A percentile compares a stretch with the other conserved stretches of the same genome.
These are phyloP conservation scores for Brenthis daphne DNA, from an alignment of 2,888 invertebrate genomes.

Conservation along the genomic window DNA sequence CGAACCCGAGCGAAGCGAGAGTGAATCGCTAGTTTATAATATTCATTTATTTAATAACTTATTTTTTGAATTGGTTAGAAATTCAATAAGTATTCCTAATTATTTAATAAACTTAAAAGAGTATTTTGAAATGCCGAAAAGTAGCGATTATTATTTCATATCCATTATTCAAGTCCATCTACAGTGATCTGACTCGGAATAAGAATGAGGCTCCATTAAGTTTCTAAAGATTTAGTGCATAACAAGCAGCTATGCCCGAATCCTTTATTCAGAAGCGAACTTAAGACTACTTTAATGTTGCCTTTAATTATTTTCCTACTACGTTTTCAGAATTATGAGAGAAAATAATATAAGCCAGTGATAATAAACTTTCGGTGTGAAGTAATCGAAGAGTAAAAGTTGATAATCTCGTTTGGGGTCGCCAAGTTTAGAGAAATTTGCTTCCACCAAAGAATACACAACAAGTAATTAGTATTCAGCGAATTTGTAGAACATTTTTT, in stretches of 20 bases:
- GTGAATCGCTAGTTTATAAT: too few relatives aligned
- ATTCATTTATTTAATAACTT: too few relatives aligned
- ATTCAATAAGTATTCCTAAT: neutral
- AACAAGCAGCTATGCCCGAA: constrained; percentile 58
- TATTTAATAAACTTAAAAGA: neutral
- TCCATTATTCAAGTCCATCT: constrained; percentile 48
- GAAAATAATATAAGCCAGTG: constrained; percentile 52
- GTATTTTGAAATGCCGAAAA: constrained; percentile 19
- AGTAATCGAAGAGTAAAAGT: constrained; percentile 75
- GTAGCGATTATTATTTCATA: constrained; percentile 61
- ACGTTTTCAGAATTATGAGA: constrained; percentile 13
- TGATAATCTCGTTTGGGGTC: constrained; percentile 72
- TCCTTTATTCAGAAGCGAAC: constrained; percentile 45
- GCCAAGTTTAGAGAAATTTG: constrained; percentile 66
- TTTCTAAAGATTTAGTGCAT: constrained; percentile 66
- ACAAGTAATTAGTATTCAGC: constrained; percentile 81
- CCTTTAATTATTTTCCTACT: constrained; percentile 47
- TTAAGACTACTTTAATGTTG: constrained; percentile 47
- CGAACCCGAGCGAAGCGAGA: too few relatives aligned
- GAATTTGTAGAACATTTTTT: constrained; percentile 77
- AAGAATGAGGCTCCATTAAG: constrained; percentile 74
- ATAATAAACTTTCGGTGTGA: constrained; percentile 40
- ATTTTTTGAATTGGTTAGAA: neutral
- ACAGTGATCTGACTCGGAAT: constrained; percentile 65
- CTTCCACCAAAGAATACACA: constrained; percentile 71